phyloP scores from a whole-genome alignment of 2,113 vertebrate species.

The Notechis scutatus region DNA sequence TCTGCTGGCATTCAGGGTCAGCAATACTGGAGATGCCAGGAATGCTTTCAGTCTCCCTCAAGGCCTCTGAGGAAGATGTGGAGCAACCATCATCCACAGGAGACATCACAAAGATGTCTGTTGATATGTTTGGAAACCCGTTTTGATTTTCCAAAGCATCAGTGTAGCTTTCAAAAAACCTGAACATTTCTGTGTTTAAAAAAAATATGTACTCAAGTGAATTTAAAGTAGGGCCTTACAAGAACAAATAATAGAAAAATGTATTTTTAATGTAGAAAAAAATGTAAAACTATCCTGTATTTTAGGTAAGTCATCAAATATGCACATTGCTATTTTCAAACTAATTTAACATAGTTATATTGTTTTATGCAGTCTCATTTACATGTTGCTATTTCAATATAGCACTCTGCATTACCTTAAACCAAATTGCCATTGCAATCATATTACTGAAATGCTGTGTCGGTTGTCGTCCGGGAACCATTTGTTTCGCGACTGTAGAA shows the following conservation, averaged over 20 bases:
- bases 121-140: no score
- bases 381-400: background rate
- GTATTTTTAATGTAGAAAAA: background rate
- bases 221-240: background rate
- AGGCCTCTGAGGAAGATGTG: no score
- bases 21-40: no score
- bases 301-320: background rate
- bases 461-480: no score
- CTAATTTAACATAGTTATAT: background rate
- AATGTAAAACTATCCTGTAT: background rate
- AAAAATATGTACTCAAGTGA: background rate
- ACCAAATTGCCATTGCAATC: background rate
- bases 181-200: background rate
- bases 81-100: no score
- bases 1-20: no score
- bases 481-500: no score
- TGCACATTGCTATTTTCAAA: background rate
- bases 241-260: background rate
- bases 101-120: no score
- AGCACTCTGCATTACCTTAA: background rate
- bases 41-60: no score
- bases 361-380: background rate
- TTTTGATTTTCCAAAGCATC: background rate
- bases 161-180: background rate
- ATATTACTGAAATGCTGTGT: background rate